phyloP scores from a whole-genome alignment of 2,797 vertebrate genomes.

The Sternarchorhynchus goeldii region DNA sequence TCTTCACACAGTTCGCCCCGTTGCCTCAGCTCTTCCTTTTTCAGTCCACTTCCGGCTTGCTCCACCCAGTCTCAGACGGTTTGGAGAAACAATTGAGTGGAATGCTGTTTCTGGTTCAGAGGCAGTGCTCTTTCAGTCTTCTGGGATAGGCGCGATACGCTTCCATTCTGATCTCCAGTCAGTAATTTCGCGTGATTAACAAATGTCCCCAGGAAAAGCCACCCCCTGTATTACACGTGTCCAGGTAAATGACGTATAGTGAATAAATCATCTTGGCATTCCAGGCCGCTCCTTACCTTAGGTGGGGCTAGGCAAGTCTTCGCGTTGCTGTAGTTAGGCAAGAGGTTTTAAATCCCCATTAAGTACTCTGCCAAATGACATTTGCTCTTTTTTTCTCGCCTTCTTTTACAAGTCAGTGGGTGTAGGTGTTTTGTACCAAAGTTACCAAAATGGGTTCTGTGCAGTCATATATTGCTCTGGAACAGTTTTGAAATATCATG shows the following conservation, averaged over 20 bases:
- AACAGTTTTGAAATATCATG: background rate
- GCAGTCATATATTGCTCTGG: background rate
- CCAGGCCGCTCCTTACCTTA: constrained; percentile 50
- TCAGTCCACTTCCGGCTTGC: constrained; percentile 55
- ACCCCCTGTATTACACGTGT: constrained; percentile 52
- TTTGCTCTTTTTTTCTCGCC: background rate
- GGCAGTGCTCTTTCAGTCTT: background rate
- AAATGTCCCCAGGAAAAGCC: constrained; percentile 33
- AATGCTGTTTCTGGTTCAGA: constrained; percentile 53
- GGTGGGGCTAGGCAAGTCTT: constrained; percentile 12
- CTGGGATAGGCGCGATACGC: background rate
- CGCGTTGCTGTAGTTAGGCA: background rate
- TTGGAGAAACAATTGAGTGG: constrained; percentile 17
- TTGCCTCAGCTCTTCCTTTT: constrained; percentile 44
- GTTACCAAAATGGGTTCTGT: too few species aligned
- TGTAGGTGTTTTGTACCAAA: background rate
- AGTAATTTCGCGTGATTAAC: constrained; percentile 12
- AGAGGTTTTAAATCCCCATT: background rate
- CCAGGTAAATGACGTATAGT: constrained; percentile 57
- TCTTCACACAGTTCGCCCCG: constrained; percentile 23
- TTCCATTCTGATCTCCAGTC: constrained; percentile 38
- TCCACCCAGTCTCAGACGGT: constrained; percentile 56
- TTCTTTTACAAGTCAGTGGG: background rate
- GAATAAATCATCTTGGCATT: constrained; percentile 47
- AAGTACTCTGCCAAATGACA: background rate